Conservation (phyloP, 37 sponge, comb jelly and placozoan species). For the Cladorhizidae sp. region DNA sequence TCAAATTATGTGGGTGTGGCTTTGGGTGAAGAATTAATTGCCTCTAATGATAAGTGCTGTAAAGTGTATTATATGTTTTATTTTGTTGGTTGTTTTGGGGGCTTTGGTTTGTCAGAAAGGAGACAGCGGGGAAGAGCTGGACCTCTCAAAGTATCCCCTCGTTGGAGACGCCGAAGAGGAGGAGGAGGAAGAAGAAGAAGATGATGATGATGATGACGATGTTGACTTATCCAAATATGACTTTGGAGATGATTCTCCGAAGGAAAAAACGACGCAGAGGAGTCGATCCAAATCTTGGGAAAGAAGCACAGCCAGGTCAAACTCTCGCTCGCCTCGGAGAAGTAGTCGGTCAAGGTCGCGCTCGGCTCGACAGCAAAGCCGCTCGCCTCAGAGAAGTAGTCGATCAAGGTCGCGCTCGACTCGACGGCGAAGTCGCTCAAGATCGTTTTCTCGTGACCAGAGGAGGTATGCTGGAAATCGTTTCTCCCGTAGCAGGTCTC, state of each 20-base stretch:
- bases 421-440: slow-evolving; percentile 21
- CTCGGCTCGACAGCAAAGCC: slow-evolving; percentile 7
- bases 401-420: slow-evolving; percentile 15
- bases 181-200: too few species aligned
- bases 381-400: not conserved
- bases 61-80: too few species aligned
- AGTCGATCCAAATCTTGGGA: not conserved
- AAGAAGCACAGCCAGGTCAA: not conserved
- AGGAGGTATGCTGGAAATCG: not conserved
- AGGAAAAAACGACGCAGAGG: too few species aligned
- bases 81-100: not conserved
- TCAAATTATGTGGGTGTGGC: too few species aligned
- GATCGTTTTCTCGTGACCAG: slow-evolving; percentile 12
- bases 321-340: not conserved
- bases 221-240: slow-evolving; percentile 16
- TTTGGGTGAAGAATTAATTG: too few species aligned
- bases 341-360: too few species aligned
- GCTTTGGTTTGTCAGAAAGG: slow-evolving; percentile 23
- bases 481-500: slow-evolving; percentile 36
- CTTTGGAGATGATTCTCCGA: not conserved
- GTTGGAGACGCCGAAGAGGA: slow-evolving; percentile 38
- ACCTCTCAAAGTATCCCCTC: slow-evolving; percentile 84
- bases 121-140: slow-evolving; percentile 62
- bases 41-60: too few species aligned
- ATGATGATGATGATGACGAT: slow-evolving; percentile 9